phyloP scores from a whole-genome alignment of 2,113 vertebrate species.

The Epinephelus cyanopodus region DNA sequence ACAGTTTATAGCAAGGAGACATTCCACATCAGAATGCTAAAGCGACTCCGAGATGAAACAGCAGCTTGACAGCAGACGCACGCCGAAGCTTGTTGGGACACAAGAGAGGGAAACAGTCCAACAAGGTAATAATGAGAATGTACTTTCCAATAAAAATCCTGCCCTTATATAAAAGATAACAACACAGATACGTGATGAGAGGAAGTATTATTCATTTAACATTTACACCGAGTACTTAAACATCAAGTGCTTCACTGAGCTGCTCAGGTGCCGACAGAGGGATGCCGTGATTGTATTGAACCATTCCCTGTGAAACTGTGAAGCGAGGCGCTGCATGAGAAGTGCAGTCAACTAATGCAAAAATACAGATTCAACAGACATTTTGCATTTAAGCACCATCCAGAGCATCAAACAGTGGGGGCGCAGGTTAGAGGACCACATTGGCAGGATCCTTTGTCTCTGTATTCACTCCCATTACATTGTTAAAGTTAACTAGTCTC shows the following conservation, averaged over 20 bases:
- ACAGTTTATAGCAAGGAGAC: constrained; percentile 74
- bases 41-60: constrained; percentile 54
- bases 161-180: neutral
- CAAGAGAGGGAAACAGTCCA: constrained; percentile 15
- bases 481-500: too few relatives aligned
- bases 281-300: constrained; percentile 26
- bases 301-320: constrained; percentile 29
- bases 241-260: constrained; percentile 36
- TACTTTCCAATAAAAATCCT: constrained; percentile 22
- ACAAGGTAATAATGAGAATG: constrained; percentile 25
- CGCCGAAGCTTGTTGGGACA: constrained; percentile 25
- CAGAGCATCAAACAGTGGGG: neutral
- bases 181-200: neutral
- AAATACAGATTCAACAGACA: constrained; percentile 7
- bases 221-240: constrained; percentile 26
- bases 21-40: constrained; percentile 73
- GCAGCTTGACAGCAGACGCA: constrained; percentile 38
- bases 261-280: constrained; percentile 6
- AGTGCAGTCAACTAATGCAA: neutral
- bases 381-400: constrained; percentile 1
- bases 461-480: neutral
- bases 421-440: constrained; percentile 19
- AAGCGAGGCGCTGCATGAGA: neutral
- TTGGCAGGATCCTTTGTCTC: neutral
- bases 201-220: constrained; percentile 15